Conservation (phyloP, 2,888 invertebrate species). For the Mythimna lalbum region DNA sequence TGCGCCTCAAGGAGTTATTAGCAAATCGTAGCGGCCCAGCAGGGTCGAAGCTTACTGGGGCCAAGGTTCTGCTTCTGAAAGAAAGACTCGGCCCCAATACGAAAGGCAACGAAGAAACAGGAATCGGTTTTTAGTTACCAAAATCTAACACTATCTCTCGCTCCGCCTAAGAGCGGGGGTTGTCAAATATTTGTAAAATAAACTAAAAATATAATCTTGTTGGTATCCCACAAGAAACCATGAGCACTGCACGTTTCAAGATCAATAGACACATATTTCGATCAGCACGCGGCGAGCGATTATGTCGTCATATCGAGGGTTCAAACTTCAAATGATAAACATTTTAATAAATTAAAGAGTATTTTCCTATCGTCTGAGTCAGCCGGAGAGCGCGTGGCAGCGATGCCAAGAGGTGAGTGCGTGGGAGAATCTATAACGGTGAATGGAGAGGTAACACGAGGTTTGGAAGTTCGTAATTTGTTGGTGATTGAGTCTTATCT, state of each 20-base stretch:
- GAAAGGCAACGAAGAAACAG: no score
- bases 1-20: no score
- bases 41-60: no score
- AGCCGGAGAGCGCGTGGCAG: conserved; percentile 49
- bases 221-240: conserved; percentile 7
- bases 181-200: neutral
- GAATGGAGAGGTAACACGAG: conserved; percentile 51
- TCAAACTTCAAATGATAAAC: conserved; percentile 64
- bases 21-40: no score
- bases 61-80: no score
- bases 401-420: conserved; percentile 70
- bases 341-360: conserved; percentile 64
- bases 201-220: neutral
- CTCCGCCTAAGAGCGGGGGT: no score
- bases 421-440: conserved; percentile 67
- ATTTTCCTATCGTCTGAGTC: conserved; percentile 68
- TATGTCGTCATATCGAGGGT: conserved; percentile 44
- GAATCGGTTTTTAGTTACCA: no score
- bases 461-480: conserved; percentile 42
- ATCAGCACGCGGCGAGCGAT: conserved; percentile 46
- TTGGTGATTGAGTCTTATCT: neutral
- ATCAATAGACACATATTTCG: conserved; percentile 64
- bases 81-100: no score
- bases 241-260: conserved; percentile 29
- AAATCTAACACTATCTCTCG: no score